Evolutionary conservation across 2,113 vertebrate genomes (phyloP), one percentile per base, ranked within the genome.

Genomic region (Naja naja): DNA sequence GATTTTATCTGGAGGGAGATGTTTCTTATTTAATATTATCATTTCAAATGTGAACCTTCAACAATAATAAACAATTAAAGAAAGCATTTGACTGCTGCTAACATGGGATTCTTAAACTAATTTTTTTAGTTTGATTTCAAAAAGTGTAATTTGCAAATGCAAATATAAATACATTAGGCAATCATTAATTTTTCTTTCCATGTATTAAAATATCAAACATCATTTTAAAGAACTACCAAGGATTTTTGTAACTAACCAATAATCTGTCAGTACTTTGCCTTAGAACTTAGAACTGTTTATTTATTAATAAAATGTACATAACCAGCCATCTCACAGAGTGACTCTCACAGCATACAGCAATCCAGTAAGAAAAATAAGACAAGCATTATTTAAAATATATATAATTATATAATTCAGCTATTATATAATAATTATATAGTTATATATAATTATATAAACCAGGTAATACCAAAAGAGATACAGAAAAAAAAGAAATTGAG

Each of bases 21-120:
- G 94, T 53, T 0, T 58, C 23, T 25, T 25, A 95, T 94, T 95
- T 90, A 95, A 96, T 94, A 96, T 93, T 97, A 97, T 96, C 93
- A 94, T 95, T 94, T 96, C 96, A 96, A 96, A 96, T 96, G 94
- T 96, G 95, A 96, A 94, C 96, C 95, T 97, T 95, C 93, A 96
- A 96, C 49, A 92, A 92, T 81, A 90, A 93, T 95, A 56, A 95
- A 93, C 16, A 74, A 74, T 18, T 74, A 74, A 74, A 34, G 30
- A 34, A 74, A 18, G 1, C 12, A 74, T 74, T 74, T 34, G n/a
- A 74, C 5, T 34, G 64, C 0, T 18, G n/a, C 30, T 69, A n/a
- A n/a, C 30, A 34, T 34, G 12, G 12, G 64, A 69, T 34, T 69
- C 2, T 30, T 64, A 64, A 64, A 69, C 60, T n/a, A 69, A 30